These are phyloP conservation scores for Pampusana beccarii DNA, from an alignment of 2,113 vertebrate species.

Conservation along the genomic window DNA sequence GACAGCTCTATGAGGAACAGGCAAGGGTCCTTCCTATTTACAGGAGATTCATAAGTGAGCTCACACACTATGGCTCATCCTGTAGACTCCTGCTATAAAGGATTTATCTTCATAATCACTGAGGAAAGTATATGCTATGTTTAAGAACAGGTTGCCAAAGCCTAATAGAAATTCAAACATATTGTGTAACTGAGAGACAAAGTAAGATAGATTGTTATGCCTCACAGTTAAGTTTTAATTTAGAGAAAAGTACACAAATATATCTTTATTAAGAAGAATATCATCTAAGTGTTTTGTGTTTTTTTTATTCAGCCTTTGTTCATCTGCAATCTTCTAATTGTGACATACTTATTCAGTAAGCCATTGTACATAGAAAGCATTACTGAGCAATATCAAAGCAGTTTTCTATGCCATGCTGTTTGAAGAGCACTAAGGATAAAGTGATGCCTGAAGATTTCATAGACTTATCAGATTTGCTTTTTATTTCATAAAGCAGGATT, in stretches of 20 bases:
- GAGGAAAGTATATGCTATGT: neutral
- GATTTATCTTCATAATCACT: conserved; percentile 1
- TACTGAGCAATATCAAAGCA: neutral
- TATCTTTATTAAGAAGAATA: neutral
- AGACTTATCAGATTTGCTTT: neutral
- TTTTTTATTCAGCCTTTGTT: neutral
- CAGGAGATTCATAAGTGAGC: neutral
- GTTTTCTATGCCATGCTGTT: neutral
- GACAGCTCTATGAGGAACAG: neutral
- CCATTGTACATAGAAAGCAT: neutral
- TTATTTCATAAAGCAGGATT: neutral
- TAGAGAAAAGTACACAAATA: neutral
- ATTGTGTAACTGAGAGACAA: neutral
- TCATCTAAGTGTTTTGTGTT: neutral
- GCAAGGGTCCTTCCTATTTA: neutral
- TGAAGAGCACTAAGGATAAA: neutral
- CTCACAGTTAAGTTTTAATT: neutral
- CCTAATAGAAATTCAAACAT: neutral
- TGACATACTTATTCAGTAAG: neutral
- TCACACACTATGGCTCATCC: neutral
- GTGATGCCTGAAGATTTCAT: neutral
- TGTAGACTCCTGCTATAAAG: neutral
- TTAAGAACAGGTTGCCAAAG: neutral
- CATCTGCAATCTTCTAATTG: neutral
- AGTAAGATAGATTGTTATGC: neutral